Evolutionary conservation across 2,797 vertebrate species (phyloP).

Genomic region (Neosilurus mollespiculum): DNA sequence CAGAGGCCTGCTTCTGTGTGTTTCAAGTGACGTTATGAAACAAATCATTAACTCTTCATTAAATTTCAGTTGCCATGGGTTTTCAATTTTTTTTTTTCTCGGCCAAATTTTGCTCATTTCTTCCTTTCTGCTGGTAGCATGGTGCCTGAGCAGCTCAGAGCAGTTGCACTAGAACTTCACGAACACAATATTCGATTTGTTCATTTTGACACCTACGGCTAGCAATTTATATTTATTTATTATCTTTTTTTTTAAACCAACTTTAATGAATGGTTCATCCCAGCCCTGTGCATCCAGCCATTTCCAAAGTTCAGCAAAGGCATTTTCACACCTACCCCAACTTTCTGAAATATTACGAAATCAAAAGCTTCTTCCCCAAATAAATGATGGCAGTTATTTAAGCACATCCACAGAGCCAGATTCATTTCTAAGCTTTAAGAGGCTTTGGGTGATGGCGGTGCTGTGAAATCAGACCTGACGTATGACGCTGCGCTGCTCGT

Average conservation of each 20-base stretch:
- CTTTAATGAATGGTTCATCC: background rate
- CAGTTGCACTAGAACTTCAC: background rate
- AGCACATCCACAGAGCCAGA: slow-evolving; percentile 51
- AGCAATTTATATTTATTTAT: background rate
- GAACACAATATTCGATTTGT: background rate
- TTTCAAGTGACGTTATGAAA: background rate
- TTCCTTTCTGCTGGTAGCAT: background rate
- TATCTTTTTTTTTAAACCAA: background rate
- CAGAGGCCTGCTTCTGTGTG: background rate
- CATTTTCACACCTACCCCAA: slow-evolving; percentile 22
- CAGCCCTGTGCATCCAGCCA: background rate
- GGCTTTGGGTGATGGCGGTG: slow-evolving; percentile 61
- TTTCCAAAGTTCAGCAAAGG: slow-evolving; percentile 21
- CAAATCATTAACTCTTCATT: background rate
- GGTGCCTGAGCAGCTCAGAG: background rate
- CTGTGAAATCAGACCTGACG: slow-evolving; percentile 65
- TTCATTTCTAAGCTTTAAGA: slow-evolving; percentile 60
- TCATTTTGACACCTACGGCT: background rate
- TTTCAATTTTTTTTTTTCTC: background rate
- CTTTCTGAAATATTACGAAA: slow-evolving; percentile 45
- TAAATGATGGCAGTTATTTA: slow-evolving; percentile 51
- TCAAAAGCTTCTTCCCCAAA: slow-evolving; percentile 44
- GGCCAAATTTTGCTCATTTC: background rate
- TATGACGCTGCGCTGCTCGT: slow-evolving; percentile 56
- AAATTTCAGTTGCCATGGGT: background rate